Conservation (phyloP, 2,797 vertebrate species). For the Poecile montanus region DNA sequence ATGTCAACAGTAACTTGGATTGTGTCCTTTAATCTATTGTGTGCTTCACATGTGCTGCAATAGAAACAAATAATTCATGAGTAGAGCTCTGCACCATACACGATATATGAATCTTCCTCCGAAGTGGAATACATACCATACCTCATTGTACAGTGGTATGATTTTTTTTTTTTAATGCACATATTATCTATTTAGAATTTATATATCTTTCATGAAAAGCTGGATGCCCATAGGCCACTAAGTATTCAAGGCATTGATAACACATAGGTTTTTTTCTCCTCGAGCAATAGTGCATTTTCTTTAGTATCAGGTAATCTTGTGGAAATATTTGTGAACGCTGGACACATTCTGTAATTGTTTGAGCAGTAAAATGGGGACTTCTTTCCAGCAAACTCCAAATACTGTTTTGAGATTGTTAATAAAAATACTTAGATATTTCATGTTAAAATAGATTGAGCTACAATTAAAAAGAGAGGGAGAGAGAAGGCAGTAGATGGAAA, state of each 20-base stretch:
- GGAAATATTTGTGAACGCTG: background rate
- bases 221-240: background rate
- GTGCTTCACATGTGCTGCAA: background rate
- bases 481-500: background rate
- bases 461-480: background rate
- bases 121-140: background rate
- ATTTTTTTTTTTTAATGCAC: background rate
- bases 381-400: background rate
- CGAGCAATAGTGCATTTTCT: background rate
- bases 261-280: background rate
- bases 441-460: background rate
- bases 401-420: background rate
- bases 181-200: constrained; percentile 23
- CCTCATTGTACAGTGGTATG: background rate
- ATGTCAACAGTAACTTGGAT: background rate
- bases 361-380: background rate
- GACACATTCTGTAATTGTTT: rapidly evolving
- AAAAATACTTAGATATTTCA: background rate
- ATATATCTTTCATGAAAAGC: background rate
- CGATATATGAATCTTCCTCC: constrained; percentile 14
- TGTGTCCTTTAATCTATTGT: constrained; percentile 27
- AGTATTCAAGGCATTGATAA: background rate
- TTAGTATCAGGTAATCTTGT: background rate
- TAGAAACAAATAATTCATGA: constrained; percentile 28
- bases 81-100: background rate